Evolutionary conservation across 2,113 vertebrate genomes (phyloP).

Genomic region (Larimichthys crocea): DNA sequence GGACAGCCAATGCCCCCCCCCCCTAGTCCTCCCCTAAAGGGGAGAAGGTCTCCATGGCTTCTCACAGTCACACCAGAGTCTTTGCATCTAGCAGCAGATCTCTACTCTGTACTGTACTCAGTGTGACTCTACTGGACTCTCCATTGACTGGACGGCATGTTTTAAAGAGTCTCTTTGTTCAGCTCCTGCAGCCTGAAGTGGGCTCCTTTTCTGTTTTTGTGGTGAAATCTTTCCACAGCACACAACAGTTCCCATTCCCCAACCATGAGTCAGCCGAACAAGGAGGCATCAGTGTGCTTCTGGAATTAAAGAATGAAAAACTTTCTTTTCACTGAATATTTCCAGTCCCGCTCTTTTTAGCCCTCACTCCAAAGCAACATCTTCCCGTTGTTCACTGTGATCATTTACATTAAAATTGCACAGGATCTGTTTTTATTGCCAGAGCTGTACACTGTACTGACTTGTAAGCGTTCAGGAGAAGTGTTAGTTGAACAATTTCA

Average conservation of each 20-base stretch:
- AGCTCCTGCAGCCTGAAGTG: slow-evolving; percentile 57
- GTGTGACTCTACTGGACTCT: slow-evolving; percentile 55
- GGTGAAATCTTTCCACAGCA: slow-evolving; percentile 79
- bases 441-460: slow-evolving; percentile 7
- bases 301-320: slow-evolving; percentile 70
- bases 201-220: slow-evolving; percentile 69
- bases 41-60: slow-evolving; percentile 63
- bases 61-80: slow-evolving; percentile 76
- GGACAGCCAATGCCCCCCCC: slow-evolving; percentile 73
- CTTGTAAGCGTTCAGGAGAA: slow-evolving; percentile 36
- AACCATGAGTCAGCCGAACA: slow-evolving; percentile 80
- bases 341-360: slow-evolving; percentile 38
- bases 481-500: slow-evolving; percentile 55
- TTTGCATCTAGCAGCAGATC: slow-evolving; percentile 50
- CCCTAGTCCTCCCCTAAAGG: slow-evolving; percentile 67
- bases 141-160: slow-evolving; percentile 47
- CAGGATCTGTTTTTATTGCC: slow-evolving; percentile 23
- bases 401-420: slow-evolving; percentile 34
- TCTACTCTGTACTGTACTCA: slow-evolving; percentile 50
- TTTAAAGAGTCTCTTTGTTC: slow-evolving; percentile 79
- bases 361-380: slow-evolving; percentile 27
- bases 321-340: slow-evolving; percentile 46
- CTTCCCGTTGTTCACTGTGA: slow-evolving; percentile 25
- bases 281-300: slow-evolving; percentile 75
- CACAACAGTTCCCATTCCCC: slow-evolving; percentile 79